Conservation (phyloP, 1,140 invertebrate species). For the Heliothis virescens region DNA sequence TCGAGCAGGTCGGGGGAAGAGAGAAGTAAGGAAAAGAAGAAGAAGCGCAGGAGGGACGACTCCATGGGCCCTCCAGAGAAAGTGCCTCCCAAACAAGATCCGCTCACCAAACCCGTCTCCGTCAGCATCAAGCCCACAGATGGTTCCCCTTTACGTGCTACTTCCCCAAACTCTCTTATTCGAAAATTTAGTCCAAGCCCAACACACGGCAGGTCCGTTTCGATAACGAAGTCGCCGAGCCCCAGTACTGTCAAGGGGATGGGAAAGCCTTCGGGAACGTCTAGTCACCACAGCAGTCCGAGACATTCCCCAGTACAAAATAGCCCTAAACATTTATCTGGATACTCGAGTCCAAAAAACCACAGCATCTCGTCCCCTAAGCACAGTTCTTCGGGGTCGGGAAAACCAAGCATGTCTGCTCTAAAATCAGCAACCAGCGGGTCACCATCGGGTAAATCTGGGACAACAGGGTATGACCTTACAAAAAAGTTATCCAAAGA, state of each 20-base stretch:
- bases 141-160: conserved; percentile 87
- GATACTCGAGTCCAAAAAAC: conserved; percentile 89
- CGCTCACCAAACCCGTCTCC: conserved; percentile 90
- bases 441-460: conserved; percentile 83
- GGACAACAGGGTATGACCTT: conserved; percentile 80
- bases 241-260: conserved; percentile 87
- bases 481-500: conserved; percentile 86
- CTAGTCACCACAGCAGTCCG: conserved; percentile 89
- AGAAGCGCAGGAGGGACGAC: conserved; percentile 92
- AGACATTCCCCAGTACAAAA: conserved; percentile 92
- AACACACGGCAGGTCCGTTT: conserved; percentile 88
- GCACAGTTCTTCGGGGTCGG: conserved; percentile 90
- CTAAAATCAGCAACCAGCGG: conserved; percentile 92
- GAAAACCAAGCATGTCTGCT: conserved; percentile 95
- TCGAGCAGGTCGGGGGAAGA: conserved; percentile 88
- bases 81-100: conserved; percentile 90
- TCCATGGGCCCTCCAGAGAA: conserved; percentile 95
- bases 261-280: conserved; percentile 86
- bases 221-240: conserved; percentile 84
- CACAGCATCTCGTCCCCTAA: conserved; percentile 91
- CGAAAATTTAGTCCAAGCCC: conserved; percentile 90
- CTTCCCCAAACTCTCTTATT: conserved; percentile 88
- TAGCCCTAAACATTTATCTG: conserved; percentile 90
- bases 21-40: conserved; percentile 91
- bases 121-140: conserved; percentile 91